Evolutionary conservation across 2,113 vertebrate genomes (phyloP).

Genomic region (Lontra canadensis): DNA sequence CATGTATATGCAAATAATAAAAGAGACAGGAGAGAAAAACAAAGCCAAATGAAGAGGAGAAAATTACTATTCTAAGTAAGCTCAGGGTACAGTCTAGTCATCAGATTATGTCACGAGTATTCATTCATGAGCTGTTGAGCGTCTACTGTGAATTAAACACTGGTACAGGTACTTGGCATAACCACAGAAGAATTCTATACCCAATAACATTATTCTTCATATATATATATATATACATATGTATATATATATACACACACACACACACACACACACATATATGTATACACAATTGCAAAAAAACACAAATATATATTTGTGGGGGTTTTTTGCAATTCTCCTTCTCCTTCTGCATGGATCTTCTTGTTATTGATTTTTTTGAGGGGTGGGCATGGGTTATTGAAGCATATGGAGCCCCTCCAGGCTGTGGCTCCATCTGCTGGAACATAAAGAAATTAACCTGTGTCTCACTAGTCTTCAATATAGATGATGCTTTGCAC

Average conservation of each 20-base stretch:
- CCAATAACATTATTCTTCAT: not conserved
- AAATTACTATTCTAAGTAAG: not conserved
- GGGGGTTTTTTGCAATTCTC: not conserved
- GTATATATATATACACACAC: too few relatives aligned
- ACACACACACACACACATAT: not conserved
- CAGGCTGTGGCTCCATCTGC: slow-evolving; percentile 52
- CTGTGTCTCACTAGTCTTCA: not conserved
- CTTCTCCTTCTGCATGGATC: not conserved
- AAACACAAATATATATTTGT: too few relatives aligned
- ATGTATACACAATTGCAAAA: not conserved
- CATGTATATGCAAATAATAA: not conserved
- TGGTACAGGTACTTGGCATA: not conserved
- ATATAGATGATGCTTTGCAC: not conserved
- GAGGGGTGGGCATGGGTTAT: not conserved
- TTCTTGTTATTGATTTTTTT: not conserved
- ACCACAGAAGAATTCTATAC: not conserved
- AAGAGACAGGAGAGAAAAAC: not conserved
- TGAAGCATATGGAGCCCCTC: not conserved
- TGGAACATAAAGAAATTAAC: not conserved
- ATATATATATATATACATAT: too few relatives aligned
- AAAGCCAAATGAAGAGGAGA: not conserved
- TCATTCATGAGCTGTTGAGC: not conserved
- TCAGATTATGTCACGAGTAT: not conserved
- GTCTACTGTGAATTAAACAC: not conserved
- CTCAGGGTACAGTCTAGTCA: not conserved